Evolutionary conservation across 2,888 invertebrate genomes (phyloP).

Genomic region (Sphaeridia pumilis): DNA sequence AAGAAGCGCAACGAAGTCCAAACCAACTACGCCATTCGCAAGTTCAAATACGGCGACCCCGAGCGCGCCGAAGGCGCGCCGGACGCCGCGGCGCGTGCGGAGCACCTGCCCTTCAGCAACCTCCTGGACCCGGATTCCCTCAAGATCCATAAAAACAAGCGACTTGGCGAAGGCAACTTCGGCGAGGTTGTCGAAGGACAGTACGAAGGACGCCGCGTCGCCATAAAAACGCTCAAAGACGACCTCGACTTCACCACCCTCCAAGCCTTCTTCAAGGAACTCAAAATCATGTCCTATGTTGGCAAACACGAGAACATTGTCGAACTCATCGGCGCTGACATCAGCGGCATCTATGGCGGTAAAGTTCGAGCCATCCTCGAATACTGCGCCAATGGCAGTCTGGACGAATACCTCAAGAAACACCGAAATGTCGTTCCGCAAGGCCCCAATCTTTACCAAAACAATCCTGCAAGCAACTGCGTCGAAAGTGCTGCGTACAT

Average conservation of each 20-base stretch:
- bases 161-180: constrained; percentile 1
- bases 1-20: too few relatives aligned
- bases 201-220: neutral
- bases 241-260: neutral
- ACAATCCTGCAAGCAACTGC: too few relatives aligned
- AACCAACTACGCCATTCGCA: too few relatives aligned
- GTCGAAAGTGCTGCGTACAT: too few relatives aligned
- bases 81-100: too few relatives aligned
- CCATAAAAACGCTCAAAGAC: constrained; percentile 1
- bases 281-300: constrained; percentile 7
- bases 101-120: too few relatives aligned
- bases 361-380: too few relatives aligned
- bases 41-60: too few relatives aligned
- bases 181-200: constrained; percentile 1
- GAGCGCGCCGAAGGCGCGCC: too few relatives aligned
- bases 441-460: too few relatives aligned
- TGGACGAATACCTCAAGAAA: neutral
- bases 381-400: neutral
- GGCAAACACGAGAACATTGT: constrained; percentile 5
- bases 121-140: too few relatives aligned
- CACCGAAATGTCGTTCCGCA: neutral
- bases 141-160: too few relatives aligned
- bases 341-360: neutral
- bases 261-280: neutral
- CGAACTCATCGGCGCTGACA: constrained; percentile 2